Evolutionary conservation across 2,888 invertebrate species (phyloP), one percentile per base, ranked within the genome.

Genomic region (Dendrolimus pini): DNA sequence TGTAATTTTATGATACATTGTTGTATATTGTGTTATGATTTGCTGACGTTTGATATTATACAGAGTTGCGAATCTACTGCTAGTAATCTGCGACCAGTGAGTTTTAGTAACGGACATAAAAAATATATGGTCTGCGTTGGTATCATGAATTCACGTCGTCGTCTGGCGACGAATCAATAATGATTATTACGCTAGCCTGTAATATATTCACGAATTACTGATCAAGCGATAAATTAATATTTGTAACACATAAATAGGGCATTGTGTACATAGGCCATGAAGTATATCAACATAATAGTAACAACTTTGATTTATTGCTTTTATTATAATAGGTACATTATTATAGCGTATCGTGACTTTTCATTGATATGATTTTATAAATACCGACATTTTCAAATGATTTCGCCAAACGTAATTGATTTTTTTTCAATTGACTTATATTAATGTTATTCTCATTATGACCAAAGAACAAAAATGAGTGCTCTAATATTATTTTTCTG

Each of bases 381-480:
- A 18, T 18, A 18, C 18, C 47, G 47, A 10, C 6, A 6, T 10
- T 47, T 9, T 6, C 0, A 47, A 47, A 47, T 47, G 3, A 47
- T 47, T 2, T 47, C 10, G 9, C 47, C 10, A 6, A 47, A 10
- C 47, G 47, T 2, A 47, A 47, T 47, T 47, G 47, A 6, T 47
- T 47, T 47, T 47, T 18, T 18, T 9, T 47, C 9, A 47, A 47
- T 47, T 47, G 47, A 47, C 47, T 65, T 60, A 56, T 66, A 63
- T 62, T 18, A 18, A 18, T 47, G 10, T 47, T 10, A 47, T 47
- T 47, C 47, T 47, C 47, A 66, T 67, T 68, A 72, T 75, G 74
- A 78, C 83, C 83, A 83, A 83, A 83, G 83, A 83, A 75, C 74
- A 77, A 77, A 78, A 75, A 76, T 70, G 66, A 68, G 71, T 70